A percentile compares a stretch with the other conserved stretches of the same genome.
Evolutionary conservation across 1,140 invertebrate species (phyloP).

Genomic region (Gonioctena quinquepunctata): DNA sequence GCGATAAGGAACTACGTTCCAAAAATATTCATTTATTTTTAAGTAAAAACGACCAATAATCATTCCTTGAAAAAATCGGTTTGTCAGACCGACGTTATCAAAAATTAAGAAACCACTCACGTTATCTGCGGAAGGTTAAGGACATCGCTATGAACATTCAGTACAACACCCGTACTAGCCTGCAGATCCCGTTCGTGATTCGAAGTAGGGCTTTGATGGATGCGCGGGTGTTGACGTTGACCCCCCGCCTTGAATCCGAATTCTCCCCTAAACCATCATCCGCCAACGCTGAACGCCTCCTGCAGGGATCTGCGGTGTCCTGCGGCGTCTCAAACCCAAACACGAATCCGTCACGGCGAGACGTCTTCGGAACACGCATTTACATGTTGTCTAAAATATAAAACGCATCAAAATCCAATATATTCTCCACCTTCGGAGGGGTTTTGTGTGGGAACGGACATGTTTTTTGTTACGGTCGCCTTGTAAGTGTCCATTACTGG

Average conservation of each 20-base stretch:
- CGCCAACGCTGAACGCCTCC: background rate
- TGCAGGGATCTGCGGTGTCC: background rate
- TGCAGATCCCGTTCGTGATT: background rate
- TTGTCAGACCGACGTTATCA: too few relatives aligned
- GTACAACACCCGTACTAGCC: too few relatives aligned
- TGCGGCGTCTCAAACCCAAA: conserved; percentile 2
- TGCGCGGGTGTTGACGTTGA: background rate
- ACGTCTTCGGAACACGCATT: conserved; percentile 17
- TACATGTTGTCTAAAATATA: conserved; percentile 20
- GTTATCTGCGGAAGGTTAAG: too few relatives aligned
- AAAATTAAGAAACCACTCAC: too few relatives aligned
- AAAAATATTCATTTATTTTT: too few relatives aligned
- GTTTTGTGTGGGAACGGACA: conserved; percentile 14
- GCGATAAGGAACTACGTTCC: too few relatives aligned
- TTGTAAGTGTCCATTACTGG: background rate
- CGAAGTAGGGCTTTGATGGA: background rate
- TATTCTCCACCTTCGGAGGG: conserved; percentile 10
- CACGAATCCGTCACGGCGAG: conserved; percentile 14
- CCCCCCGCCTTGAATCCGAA: background rate
- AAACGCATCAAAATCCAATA: conserved; percentile 18
- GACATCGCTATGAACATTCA: too few relatives aligned
- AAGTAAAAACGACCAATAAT: too few relatives aligned
- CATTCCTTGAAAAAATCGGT: too few relatives aligned
- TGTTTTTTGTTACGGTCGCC: background rate
- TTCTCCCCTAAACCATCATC: background rate